Base-by-base conservation (phyloP, 2,888 invertebrate species). In the Gryllus longicercus region DNA sequence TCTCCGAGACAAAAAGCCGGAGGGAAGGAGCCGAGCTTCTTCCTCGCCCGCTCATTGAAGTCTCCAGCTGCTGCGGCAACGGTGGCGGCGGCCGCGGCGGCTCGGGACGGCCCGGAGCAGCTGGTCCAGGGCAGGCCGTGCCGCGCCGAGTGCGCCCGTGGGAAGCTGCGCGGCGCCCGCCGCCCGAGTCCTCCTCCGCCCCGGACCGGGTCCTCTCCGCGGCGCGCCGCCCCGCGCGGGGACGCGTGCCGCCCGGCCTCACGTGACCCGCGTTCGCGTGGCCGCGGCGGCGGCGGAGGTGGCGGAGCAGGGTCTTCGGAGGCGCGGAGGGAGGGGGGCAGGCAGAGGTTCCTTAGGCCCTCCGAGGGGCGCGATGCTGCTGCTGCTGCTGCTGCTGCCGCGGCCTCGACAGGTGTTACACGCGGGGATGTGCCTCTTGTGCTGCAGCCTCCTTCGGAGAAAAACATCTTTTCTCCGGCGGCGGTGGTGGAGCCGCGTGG, bases 221-320 rank as follows among this genome's bases (percentile, higher is more conserved):
- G 16, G 63, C 63, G 63, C 16, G 10, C 63, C 63, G 63, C 14
- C 63, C 63, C 16, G 63, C 63, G 63, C 63, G 63, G 63, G n/a
- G 63, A 63, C 63, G 63, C 63, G 63, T 63, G 63, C 63, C 63
- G 63, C 63, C 63, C 63, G 63, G 63, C 63, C 16, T 63, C 63
- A 63, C 63, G 63, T 63, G 63, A 63, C 63, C n/a, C 16, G 63
- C 63, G 63, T 63, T 63, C 63, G 63, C 63, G 63, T 63, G 63
- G 63, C 12, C 63, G 63, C 63, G 63, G 63, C 63, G 63, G 63
- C 63, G 63, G 63, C 16, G 63, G 16, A n/a, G 63, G n/a, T n/a
- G 63, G 63, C n/a, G 63, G 63, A 14, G 63, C 16, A 63, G 63
- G 14, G 63, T 18, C 63, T n/a, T n/a, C 63, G 16, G 63, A 63